These are phyloP conservation scores for Homalodisca vitripennis DNA, from an alignment of 1,140 invertebrate genomes.

Conservation along the genomic window DNA sequence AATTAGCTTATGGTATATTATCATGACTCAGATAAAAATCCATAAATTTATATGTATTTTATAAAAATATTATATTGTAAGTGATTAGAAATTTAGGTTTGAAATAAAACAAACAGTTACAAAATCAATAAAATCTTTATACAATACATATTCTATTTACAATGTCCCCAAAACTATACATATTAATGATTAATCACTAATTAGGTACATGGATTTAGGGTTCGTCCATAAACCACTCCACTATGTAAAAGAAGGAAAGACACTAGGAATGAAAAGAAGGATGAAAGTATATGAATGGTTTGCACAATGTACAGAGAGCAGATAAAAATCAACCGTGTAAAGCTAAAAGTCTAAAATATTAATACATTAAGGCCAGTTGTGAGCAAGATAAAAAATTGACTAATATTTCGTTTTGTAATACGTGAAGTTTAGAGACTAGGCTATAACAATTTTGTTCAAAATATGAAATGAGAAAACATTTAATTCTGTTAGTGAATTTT, in stretches of 20 bases:
- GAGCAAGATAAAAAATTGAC: no score
- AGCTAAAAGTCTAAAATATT: no score
- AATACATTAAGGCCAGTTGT: no score
- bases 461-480: no score
- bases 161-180: conserved; percentile 23
- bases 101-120: conserved; percentile 1
- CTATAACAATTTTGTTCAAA: no score
- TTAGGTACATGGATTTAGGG: conserved; percentile 24
- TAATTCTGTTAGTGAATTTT: no score
- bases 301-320: no score
- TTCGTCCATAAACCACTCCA: conserved; percentile 7
- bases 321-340: no score
- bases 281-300: no score
- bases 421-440: no score
- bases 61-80: neutral
- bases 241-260: neutral
- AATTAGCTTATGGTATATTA: neutral
- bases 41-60: neutral
- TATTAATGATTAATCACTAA: conserved; percentile 19
- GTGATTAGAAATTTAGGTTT: neutral
- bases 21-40: neutral
- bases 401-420: no score
- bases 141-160: conserved; percentile 25
- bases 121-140: conserved; percentile 25
- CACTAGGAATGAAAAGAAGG: no score